phyloP scores from a whole-genome alignment of 1,140 invertebrate species.

The Pantala flavescens region DNA sequence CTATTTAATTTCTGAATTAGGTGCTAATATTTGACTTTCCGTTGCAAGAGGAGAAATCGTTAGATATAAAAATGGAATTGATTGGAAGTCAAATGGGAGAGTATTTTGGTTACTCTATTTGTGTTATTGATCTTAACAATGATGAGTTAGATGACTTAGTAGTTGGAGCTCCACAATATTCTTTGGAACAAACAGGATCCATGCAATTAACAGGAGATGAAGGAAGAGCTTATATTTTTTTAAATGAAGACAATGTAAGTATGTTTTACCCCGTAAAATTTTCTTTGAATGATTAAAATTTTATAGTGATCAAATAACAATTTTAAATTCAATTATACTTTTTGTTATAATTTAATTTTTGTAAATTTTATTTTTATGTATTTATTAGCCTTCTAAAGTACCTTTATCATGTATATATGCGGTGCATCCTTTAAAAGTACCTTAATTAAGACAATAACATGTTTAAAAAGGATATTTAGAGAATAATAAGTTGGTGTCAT shows the following conservation, averaged over 20 bases:
- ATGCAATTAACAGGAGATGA: slow-evolving; percentile 42
- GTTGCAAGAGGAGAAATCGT: slow-evolving; percentile 14
- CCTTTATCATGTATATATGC: neutral
- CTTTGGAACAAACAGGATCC: slow-evolving; percentile 18
- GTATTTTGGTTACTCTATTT: slow-evolving; percentile 63
- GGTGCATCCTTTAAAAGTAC: neutral
- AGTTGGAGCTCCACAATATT: slow-evolving; percentile 66
- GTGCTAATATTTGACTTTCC: slow-evolving; percentile 32
- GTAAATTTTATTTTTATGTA: neutral
- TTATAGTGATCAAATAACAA: neutral
- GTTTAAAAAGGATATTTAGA: no score
- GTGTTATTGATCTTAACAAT: slow-evolving; percentile 56
- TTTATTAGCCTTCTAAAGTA: neutral
- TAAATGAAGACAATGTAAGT: slow-evolving; percentile 38
- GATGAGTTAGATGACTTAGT: slow-evolving; percentile 62
- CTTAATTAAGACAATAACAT: no score
- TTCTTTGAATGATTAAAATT: neutral
- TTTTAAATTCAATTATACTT: neutral
- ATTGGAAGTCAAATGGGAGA: slow-evolving; percentile 55
- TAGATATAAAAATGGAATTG: slow-evolving; percentile 28
- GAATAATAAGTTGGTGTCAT: no score
- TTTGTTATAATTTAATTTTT: neutral
- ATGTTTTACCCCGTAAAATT: neutral
- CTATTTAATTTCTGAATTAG: slow-evolving; percentile 15
- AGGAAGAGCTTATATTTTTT: slow-evolving; percentile 48